A percentile compares a stretch with the other conserved stretches of the same genome.
Conservation (phyloP, 2,888 invertebrate genomes). For the Polydrusus cervinus region DNA sequence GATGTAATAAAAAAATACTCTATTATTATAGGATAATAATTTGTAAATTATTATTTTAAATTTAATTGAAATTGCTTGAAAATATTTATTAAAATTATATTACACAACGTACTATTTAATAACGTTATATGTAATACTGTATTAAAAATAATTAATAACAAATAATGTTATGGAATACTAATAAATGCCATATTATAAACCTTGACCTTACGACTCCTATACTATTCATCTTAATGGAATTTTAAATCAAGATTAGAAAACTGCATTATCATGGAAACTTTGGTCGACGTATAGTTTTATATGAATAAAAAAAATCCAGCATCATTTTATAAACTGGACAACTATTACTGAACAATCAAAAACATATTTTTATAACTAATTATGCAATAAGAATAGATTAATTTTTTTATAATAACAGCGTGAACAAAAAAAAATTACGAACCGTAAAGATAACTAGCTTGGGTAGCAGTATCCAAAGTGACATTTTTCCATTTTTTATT, state of each 20-base stretch:
- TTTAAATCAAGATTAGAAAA: constrained; percentile 15
- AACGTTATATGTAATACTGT: constrained; percentile 4
- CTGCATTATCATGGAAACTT: constrained; percentile 1
- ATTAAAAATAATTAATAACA: constrained; percentile 15
- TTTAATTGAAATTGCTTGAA: constrained; percentile 8
- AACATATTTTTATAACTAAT: too few species aligned
- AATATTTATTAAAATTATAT: not conserved
- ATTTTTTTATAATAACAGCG: too few species aligned
- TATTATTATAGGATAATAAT: constrained; percentile 14
- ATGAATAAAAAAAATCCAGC: too few species aligned
- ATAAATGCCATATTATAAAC: constrained; percentile 4
- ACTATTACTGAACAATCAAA: too few species aligned
- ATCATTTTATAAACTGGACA: too few species aligned
- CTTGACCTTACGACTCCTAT: constrained; percentile 14
- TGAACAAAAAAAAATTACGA: too few species aligned
- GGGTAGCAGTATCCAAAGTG: too few species aligned
- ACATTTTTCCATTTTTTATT: too few species aligned
- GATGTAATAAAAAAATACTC: constrained; percentile 6
- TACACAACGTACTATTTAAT: not conserved
- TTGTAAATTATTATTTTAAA: constrained; percentile 10
- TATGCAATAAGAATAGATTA: too few species aligned
- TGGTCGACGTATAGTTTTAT: not conserved
- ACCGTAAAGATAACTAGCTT: too few species aligned
- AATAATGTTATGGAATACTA: constrained; percentile 6
- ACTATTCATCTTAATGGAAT: constrained; percentile 23